Percentiles rank a stretch among this genome's conserved stretches.
Evolutionary conservation across 2,888 invertebrate genomes (phyloP).

Genomic region (Hirtodrosophila cameraria): DNA sequence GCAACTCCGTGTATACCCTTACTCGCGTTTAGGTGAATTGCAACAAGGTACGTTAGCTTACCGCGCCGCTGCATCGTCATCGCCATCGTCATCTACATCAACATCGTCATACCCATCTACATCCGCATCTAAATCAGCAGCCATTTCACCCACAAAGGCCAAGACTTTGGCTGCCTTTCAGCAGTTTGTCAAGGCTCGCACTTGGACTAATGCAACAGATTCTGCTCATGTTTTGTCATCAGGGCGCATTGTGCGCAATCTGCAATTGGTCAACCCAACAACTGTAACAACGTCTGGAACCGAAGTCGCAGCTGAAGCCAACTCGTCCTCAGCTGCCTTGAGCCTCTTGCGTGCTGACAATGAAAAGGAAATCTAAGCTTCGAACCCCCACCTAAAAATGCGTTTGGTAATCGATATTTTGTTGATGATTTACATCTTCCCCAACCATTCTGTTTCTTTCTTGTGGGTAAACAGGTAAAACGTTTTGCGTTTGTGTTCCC

Average conservation of each 20-base stretch:
- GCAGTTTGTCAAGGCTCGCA: conserved; percentile 67
- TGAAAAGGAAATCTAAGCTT: conserved; percentile 62
- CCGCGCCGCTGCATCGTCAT: conserved; percentile 39
- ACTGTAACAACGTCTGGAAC: conserved; percentile 9
- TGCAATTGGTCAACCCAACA: conserved; percentile 39
- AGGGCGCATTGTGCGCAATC: conserved; percentile 64
- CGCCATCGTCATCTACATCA: conserved; percentile 35
- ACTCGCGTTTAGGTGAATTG: conserved; percentile 78
- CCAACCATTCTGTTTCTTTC: conserved; percentile 25
- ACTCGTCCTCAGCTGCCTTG: conserved; percentile 42
- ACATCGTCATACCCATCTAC: conserved; percentile 36
- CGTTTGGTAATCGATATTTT: conserved; percentile 52
- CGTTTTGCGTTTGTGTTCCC: conserved; percentile 44
- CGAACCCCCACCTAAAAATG: conserved; percentile 14
- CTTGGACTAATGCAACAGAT: conserved; percentile 61
- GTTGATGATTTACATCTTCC: conserved; percentile 23
- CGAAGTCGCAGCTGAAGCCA: conserved; percentile 18
- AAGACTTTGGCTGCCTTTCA: conserved; percentile 69
- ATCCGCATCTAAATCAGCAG: conserved; percentile 40
- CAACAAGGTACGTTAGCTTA: conserved; percentile 75
- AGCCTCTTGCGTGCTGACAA: conserved; percentile 33
- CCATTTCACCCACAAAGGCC: conserved; percentile 56
- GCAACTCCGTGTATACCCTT: conserved; percentile 50
- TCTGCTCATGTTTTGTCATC: conserved; percentile 69
- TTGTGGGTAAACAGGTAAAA: conserved; percentile 69